These are phyloP conservation scores for Gymnoscopelus microlampas DNA, from an alignment of 2,797 vertebrate genomes.

Conservation along the genomic window DNA sequence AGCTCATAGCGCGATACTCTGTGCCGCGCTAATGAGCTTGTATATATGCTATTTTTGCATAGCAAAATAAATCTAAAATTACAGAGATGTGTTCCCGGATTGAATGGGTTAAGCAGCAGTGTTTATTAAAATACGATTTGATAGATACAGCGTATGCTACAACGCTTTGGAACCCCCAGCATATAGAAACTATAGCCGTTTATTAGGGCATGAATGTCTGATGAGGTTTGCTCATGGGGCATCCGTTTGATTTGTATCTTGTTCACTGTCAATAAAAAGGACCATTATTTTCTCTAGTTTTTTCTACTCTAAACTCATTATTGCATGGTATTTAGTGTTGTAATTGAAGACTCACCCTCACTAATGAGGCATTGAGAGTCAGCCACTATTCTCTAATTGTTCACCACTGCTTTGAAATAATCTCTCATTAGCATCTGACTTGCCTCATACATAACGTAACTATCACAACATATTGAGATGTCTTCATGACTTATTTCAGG, in stretches of 20 bases:
- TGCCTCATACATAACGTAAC: slow-evolving; percentile 44
- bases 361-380: slow-evolving; percentile 52
- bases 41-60: too few relatives aligned
- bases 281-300: slow-evolving; percentile 37
- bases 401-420: slow-evolving; percentile 47
- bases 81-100: too few relatives aligned
- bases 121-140: too few relatives aligned
- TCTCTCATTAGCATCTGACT: slow-evolving; percentile 59
- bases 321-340: slow-evolving; percentile 39
- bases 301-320: slow-evolving; percentile 53
- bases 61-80: too few relatives aligned
- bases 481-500: not conserved
- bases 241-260: slow-evolving; percentile 61
- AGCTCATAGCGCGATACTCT: too few relatives aligned
- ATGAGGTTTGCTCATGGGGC: slow-evolving; percentile 26
- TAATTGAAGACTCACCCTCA: slow-evolving; percentile 56
- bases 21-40: too few relatives aligned
- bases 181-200: slow-evolving; percentile 25
- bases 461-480: slow-evolving; percentile 3
- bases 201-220: slow-evolving; percentile 6
- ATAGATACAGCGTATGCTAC: too few relatives aligned
- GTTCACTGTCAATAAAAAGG: slow-evolving; percentile 44
- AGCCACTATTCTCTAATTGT: slow-evolving; percentile 47
- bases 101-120: too few relatives aligned
- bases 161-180: too few relatives aligned